Evolutionary conservation across 1,140 invertebrate genomes (phyloP), one percentile per base, ranked within the genome.

Genomic region (Conus betulinus): DNA sequence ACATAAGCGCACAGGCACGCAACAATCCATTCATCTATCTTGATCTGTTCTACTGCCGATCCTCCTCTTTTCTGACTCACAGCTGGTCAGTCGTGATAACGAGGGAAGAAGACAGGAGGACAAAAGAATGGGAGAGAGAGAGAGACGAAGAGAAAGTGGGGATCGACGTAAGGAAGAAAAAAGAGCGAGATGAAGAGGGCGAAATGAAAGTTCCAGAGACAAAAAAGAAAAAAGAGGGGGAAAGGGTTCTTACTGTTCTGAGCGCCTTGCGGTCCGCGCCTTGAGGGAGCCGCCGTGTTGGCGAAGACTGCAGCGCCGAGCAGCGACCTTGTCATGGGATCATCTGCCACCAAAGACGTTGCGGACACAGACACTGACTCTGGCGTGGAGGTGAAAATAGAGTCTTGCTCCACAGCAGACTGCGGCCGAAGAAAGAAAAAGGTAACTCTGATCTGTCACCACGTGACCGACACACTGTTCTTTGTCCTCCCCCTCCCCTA

Each of bases 401-500:
- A 39, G 39, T 71, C 67, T 7, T 71, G 67, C 13, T 0, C 20
- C 17, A 71, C 11, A 6, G 20, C 17, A 71, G 67, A 71, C 67
- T n/a, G 67, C 13, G 67, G 17, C 67, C 67, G 11, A 20, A 71
- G 67, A n/a, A 71, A 71, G 67, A 71, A 23, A 23, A 6, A 71
- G 11, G 20, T 71, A 71, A 71, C 67, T 71, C 11, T 71, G 67
- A n/a, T 4, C 67, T 23, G 23, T 71, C 15, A 71, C 20, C 67
- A 71, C 67, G 67, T 71, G 67, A 71, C 52, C 82, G 17, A 83
- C 57, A 55, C 82, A 83, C 4, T 83, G 23, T 0, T 51, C 82
- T 5, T 55, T 83, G 82, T 53, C 57, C 82, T 83, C 82, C 57
- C 20, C 82, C 39, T 23, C 52, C 39, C 82, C 82, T 20, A 83